Evolutionary conservation across 2,888 invertebrate species (phyloP).

Genomic region (Abrostola triplasia): DNA sequence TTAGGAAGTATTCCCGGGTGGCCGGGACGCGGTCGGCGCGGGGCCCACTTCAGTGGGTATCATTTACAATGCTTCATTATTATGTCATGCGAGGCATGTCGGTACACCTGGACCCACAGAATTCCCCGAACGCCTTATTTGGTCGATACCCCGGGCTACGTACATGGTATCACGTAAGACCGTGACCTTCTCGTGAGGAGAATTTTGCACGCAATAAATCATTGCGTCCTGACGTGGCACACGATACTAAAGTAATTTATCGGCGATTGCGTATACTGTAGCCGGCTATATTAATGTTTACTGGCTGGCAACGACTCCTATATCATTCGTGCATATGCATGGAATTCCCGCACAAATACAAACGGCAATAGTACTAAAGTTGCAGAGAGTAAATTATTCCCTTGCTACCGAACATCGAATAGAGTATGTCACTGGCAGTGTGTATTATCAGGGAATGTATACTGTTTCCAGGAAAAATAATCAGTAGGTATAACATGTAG

Average conservation of each 20-base stretch:
- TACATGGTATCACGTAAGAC: slow-evolving; percentile 51
- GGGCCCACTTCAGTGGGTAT: slow-evolving; percentile 35
- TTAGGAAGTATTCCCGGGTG: slow-evolving; percentile 26
- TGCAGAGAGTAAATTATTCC: background rate
- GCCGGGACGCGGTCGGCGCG: slow-evolving; percentile 4
- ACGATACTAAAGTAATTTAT: slow-evolving; percentile 46
- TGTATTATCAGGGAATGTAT: too few species aligned
- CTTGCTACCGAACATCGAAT: background rate
- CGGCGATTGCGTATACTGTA: slow-evolving; percentile 16
- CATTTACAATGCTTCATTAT: slow-evolving; percentile 61
- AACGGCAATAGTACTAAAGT: background rate
- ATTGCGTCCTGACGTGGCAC: slow-evolving; percentile 59
- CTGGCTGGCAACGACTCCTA: slow-evolving; percentile 1
- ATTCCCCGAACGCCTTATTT: slow-evolving; percentile 64
- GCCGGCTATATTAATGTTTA: slow-evolving; percentile 12
- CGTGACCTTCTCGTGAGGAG: slow-evolving; percentile 55
- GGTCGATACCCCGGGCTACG: slow-evolving; percentile 53
- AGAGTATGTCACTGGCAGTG: too few species aligned
- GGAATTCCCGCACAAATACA: background rate
- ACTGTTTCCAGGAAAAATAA: too few species aligned
- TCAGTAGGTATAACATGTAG: too few species aligned
- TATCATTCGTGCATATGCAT: background rate
- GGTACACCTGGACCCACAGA: slow-evolving; percentile 46
- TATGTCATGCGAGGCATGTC: slow-evolving; percentile 58
- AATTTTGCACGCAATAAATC: slow-evolving; percentile 72